phyloP scores from a whole-genome alignment of 1,140 invertebrate genomes.

The Brachionus sp. region DNA sequence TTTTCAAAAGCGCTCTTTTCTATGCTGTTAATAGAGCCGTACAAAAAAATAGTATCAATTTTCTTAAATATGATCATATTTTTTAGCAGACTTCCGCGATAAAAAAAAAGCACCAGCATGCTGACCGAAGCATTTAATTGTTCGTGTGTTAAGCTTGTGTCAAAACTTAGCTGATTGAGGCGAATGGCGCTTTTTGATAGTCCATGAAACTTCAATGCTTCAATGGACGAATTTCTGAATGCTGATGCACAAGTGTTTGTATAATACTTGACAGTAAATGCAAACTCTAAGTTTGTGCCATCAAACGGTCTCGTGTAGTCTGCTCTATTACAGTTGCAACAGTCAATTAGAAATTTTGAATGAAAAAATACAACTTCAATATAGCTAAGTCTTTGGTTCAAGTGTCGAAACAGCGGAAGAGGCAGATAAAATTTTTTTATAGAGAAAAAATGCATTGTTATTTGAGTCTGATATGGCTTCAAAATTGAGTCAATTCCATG shows the following conservation, averaged over 20 bases:
- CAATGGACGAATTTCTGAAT: not conserved
- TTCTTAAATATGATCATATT: not conserved
- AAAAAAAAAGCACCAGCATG: not conserved
- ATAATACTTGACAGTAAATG: not conserved
- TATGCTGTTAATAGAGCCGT: not conserved
- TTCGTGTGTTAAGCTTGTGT: not conserved
- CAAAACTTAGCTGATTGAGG: not conserved
- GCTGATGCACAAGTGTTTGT: not conserved
- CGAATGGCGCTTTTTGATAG: not conserved
- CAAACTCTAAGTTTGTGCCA: not conserved
- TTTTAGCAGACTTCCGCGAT: not conserved
- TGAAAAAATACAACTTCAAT: not conserved
- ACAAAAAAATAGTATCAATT: not conserved
- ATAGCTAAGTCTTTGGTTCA: not conserved
- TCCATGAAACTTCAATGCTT: not conserved
- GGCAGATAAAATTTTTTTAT: not conserved
- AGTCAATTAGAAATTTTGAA: not conserved
- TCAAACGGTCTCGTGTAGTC: not conserved
- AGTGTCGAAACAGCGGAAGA: not conserved
- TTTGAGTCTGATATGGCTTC: not conserved
- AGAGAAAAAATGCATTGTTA: not conserved
- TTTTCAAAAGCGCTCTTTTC: not conserved
- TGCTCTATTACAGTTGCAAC: no score
- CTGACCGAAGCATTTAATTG: not conserved
- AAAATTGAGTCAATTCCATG: not conserved